Evolutionary conservation across 64 coral and sea anemone species (phyloP), one percentile per base, ranked within the genome.

Genomic region (Stichodactyla helianthus): DNA sequence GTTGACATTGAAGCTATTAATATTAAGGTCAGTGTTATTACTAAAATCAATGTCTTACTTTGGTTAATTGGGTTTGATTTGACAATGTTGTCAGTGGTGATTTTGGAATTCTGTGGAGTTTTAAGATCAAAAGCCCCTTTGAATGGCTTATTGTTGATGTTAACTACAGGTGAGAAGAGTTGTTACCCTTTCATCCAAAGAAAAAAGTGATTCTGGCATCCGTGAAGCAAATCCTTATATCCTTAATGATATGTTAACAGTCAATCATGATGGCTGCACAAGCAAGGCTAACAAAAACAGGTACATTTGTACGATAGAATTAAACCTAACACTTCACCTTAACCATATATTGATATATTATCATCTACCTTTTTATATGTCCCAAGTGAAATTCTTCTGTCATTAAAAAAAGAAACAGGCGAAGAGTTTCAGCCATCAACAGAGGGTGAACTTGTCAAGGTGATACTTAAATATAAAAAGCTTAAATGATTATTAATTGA

Each of bases 1-100:
- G 88, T 98, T 67, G 96, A 98, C 63, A 95, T 98, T 63, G 90
- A 95, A 20, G 86, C 90, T 0, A 95, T 98, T 44, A 88, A 89
- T 82, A 85, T 95, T 0, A 98, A 94, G 96, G 96, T 95, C 79
- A 17, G 77, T 87, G 14, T 44, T 44, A 44, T 44, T 44, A 44
- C 35, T 44, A 44, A 44, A 44, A 44, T 44, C 35, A 44, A 44
- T 44, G 35, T 44, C 35, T 44, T 44, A 44, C 35, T 44, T 44
- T 44, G 35, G 35, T 44, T 44, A 44, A 44, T 44, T 44, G 35
- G 35, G 35, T 44, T 44, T 44, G 35, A 44, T 44, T 44, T 44
- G 35, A 44, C 35, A 44, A 1, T 44, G 35, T 44, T 44, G 35
- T 44, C 35, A 44, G 35, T 44, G 35, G 35, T 44, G 35, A 44